Evolutionary conservation across 2,888 invertebrate genomes (phyloP).

Genomic region (Drosophila incognita): DNA sequence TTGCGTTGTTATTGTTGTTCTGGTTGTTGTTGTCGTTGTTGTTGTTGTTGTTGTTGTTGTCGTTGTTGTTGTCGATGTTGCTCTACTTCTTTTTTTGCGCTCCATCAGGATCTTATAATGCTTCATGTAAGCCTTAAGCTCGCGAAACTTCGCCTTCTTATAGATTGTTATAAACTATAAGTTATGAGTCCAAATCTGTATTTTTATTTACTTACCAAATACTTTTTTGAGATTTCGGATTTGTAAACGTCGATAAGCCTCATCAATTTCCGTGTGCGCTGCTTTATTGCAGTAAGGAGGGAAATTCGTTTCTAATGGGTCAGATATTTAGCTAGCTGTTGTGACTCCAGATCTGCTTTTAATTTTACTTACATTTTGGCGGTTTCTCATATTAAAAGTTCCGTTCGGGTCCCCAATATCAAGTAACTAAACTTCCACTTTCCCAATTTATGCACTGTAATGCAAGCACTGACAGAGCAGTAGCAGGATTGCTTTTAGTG

Average conservation of each 20-base stretch:
- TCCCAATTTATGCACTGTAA: background rate
- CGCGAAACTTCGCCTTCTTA: too few relatives aligned
- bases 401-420: background rate
- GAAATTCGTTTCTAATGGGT: background rate
- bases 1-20: too few relatives aligned
- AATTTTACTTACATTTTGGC: background rate
- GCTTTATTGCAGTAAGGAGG: too few relatives aligned
- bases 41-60: background rate
- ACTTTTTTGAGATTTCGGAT: too few relatives aligned
- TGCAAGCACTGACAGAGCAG: background rate
- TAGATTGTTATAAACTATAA: too few relatives aligned
- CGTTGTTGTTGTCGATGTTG: background rate
- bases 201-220: too few relatives aligned
- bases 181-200: too few relatives aligned
- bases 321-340: background rate
- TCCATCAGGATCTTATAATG: too few relatives aligned
- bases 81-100: background rate
- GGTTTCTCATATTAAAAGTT: background rate
- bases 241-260: fast-evolving
- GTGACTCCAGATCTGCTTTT: background rate
- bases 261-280: too few relatives aligned
- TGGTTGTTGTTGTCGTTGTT: background rate
- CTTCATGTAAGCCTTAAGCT: fast-evolving
- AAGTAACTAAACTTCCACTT: background rate
- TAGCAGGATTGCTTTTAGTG: fast-evolving